Evolutionary conservation across 2,888 invertebrate genomes (phyloP).

Genomic region (Lithophane semibrunnea): DNA sequence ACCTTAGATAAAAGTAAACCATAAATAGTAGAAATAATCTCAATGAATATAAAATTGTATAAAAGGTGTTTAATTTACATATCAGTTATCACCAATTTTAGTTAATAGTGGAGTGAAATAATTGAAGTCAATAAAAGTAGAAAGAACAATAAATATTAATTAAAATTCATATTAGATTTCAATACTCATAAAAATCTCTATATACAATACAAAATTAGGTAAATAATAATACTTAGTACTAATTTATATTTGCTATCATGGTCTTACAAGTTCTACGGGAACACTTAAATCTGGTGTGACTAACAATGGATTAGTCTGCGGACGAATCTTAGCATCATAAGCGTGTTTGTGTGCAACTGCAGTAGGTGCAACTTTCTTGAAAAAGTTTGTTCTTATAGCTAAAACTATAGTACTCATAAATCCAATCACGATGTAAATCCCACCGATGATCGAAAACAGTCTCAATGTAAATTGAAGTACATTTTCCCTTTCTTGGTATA

Average conservation of each 20-base stretch:
- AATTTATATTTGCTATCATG: slow-evolving; percentile 75
- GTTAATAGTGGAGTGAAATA: slow-evolving; percentile 39
- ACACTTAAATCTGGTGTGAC: slow-evolving; percentile 80
- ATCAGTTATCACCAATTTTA: slow-evolving; percentile 28
- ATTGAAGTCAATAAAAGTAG: slow-evolving; percentile 32
- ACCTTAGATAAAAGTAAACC: slow-evolving; percentile 6
- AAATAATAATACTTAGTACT: slow-evolving; percentile 46
- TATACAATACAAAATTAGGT: slow-evolving; percentile 64
- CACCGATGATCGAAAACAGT: slow-evolving; percentile 97
- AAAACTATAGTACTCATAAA: slow-evolving; percentile 82
- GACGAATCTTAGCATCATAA: slow-evolving; percentile 64
- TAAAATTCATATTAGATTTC: slow-evolving; percentile 39
- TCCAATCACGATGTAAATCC: slow-evolving; percentile 97
- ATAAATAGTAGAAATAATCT: slow-evolving; percentile 28
- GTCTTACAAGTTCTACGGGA: slow-evolving; percentile 81
- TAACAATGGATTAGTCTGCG: slow-evolving; percentile 78
- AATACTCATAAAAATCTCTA: slow-evolving; percentile 54
- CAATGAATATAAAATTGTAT: slow-evolving; percentile 36
- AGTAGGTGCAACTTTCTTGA: slow-evolving; percentile 67
- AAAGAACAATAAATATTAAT: slow-evolving; percentile 43
- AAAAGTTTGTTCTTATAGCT: slow-evolving; percentile 73
- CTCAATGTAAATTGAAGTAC: slow-evolving; percentile 95
- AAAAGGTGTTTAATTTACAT: slow-evolving; percentile 35
- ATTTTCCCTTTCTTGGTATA: slow-evolving; percentile 94
- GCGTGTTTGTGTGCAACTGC: slow-evolving; percentile 63